These are phyloP conservation scores for Lasius fuliginosus DNA, from an alignment of 2,888 invertebrate species.

Conservation along the genomic window DNA sequence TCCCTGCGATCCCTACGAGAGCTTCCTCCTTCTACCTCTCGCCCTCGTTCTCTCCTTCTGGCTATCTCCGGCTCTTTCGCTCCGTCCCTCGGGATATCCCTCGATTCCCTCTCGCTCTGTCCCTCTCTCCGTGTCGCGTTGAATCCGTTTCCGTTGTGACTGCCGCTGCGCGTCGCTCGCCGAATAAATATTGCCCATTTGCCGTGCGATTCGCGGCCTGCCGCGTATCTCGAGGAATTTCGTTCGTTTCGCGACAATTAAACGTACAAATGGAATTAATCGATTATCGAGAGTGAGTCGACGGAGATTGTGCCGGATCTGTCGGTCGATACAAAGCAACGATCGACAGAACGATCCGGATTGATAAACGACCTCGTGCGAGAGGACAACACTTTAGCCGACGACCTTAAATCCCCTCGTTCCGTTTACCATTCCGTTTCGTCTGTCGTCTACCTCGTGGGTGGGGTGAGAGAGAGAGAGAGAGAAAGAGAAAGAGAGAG, in stretches of 20 bases:
- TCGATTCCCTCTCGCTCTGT: slow-evolving; percentile 77
- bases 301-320: not conserved
- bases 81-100: slow-evolving; percentile 67
- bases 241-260: not conserved
- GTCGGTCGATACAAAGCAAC: not conserved
- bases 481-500: slow-evolving; percentile 75
- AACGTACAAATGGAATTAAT: not conserved
- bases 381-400: slow-evolving; percentile 82
- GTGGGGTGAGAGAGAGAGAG: slow-evolving; percentile 78
- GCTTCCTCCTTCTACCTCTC: slow-evolving; percentile 68
- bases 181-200: slow-evolving; percentile 80
- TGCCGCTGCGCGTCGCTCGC: slow-evolving; percentile 79
- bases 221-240: not conserved
- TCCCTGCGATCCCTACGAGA: slow-evolving; percentile 81
- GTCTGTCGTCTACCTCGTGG: slow-evolving; percentile 85
- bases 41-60: slow-evolving; percentile 75
- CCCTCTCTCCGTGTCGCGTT: slow-evolving; percentile 81
- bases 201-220: not conserved
- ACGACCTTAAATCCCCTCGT: slow-evolving; percentile 81
- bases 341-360: not conserved
- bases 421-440: slow-evolving; percentile 86
- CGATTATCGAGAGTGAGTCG: not conserved
- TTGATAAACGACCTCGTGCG: not conserved
- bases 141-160: slow-evolving; percentile 85
- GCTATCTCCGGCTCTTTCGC: slow-evolving; percentile 71